phyloP scores from a whole-genome alignment of 2,888 invertebrate species.

The Drosophila fungiperda region DNA sequence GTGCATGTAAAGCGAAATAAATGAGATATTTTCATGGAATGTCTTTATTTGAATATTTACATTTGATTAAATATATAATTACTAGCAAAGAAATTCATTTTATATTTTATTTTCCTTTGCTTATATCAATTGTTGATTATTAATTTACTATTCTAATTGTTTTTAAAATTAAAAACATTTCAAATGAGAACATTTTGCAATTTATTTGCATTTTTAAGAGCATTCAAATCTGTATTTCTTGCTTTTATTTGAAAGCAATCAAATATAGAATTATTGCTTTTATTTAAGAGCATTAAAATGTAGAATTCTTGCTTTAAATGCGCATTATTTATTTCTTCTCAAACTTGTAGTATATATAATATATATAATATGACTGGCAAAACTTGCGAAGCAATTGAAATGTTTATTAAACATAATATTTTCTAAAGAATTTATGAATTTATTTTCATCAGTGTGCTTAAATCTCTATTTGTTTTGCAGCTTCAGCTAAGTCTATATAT shows the following conservation, averaged over 20 bases:
- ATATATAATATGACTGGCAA: background rate
- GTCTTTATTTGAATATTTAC: background rate
- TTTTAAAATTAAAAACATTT: too few species aligned
- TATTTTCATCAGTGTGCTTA: background rate
- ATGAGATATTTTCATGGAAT: background rate
- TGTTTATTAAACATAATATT: background rate
- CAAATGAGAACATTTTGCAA: too few species aligned
- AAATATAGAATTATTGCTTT: too few species aligned
- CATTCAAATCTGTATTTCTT: too few species aligned
- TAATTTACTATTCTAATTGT: background rate
- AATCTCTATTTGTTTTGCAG: background rate
- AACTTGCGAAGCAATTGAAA: background rate
- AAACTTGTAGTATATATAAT: background rate
- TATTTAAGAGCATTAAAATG: background rate
- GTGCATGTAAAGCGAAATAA: background rate
- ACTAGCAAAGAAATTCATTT: background rate
- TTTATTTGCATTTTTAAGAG: too few species aligned
- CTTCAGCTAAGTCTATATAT: slow-evolving; percentile 11
- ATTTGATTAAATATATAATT: background rate
- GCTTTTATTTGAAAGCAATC: too few species aligned
- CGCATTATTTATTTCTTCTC: background rate
- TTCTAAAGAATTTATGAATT: slow-evolving; percentile 15
- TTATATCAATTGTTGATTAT: background rate
- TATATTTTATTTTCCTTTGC: background rate
- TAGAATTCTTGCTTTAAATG: background rate